Evolutionary conservation across 2,113 vertebrate species (phyloP).

Genomic region (Pomatorhinus ruficollis): DNA sequence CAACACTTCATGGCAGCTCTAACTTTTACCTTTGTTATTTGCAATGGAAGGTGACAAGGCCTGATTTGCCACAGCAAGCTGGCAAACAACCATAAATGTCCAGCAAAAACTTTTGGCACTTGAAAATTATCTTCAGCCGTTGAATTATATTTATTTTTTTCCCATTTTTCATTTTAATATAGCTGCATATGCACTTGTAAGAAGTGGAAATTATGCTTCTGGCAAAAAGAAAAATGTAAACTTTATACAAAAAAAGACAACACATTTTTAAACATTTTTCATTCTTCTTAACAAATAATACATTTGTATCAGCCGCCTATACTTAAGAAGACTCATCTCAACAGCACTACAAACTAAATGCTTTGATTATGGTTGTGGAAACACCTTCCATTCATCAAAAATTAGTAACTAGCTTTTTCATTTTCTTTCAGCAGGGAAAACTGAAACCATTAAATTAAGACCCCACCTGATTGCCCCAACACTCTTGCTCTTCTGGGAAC

Average conservation of each 20-base stretch:
- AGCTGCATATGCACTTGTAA: not conserved
- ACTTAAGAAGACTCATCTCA: not conserved
- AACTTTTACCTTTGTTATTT: not conserved
- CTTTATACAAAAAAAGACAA: not conserved
- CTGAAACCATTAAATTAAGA: not conserved
- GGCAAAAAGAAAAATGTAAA: not conserved
- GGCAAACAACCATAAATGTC: rapidly evolving
- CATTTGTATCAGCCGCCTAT: not conserved
- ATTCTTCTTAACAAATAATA: not conserved
- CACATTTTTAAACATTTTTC: not conserved
- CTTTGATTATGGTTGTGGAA: not conserved
- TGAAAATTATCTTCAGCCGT: not conserved
- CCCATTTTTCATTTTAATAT: not conserved
- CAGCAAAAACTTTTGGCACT: not conserved
- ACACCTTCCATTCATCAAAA: not conserved
- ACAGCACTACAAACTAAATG: not conserved
- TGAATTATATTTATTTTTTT: not conserved
- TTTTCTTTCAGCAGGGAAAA: not conserved
- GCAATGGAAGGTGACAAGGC: not conserved
- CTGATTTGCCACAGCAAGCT: not conserved
- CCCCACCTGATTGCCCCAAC: not conserved
- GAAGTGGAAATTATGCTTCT: not conserved
- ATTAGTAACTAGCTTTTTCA: not conserved
- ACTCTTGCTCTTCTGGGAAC: not conserved
- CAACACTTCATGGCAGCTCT: not conserved